Base-by-base conservation (phyloP, 2,113 vertebrate species). In the Cynocephalus volans region DNA sequence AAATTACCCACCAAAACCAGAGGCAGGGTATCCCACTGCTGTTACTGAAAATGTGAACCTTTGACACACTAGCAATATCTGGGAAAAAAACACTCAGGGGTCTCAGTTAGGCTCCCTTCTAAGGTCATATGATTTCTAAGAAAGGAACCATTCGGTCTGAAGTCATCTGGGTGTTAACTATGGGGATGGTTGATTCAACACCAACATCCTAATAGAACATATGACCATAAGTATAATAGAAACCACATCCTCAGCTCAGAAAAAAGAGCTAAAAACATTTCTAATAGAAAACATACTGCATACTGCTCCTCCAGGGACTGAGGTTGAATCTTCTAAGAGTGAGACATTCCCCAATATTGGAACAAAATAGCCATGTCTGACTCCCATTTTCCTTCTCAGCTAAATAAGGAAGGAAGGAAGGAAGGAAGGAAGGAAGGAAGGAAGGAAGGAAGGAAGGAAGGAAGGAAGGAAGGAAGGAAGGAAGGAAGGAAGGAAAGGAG, bases 221-320 rank as follows among this genome's bases (percentile, higher is more conserved):
- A 14, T 18, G 18, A 64, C 31, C 11, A 7, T 21, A n/a, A 3
- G 28, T 65, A 41, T 48, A n/a, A 10, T n/a, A 13, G 77, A 83
- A 58, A 80, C 89, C 77, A 96, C 92, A 85, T 94, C 89, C 95
- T 97, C 60, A 11, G 28, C 65, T 92, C 75, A 75, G 24, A 92
- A 52, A 52, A 36, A 80, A 52, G 24, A 69, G 73, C 67, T 70
- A 19, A 50, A 76, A n/a, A 13, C 17, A n/a, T 86, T 85, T 36
- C 50, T 80, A 36, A 73, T 50, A 83, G 89, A 94, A 79, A 64
- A 8, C 21, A 48, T 45, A 60, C 8, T 6, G 28, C 45, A n/a
- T 31, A 64, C 19, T 76, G 9, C 31, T 86, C 54, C 62, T 82
- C 54, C 58, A 54, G 26, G 45, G n/a, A 81, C 23, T n/a, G 70